phyloP scores from a whole-genome alignment of 2,113 vertebrate species.

The Pristiophorus japonicus region DNA sequence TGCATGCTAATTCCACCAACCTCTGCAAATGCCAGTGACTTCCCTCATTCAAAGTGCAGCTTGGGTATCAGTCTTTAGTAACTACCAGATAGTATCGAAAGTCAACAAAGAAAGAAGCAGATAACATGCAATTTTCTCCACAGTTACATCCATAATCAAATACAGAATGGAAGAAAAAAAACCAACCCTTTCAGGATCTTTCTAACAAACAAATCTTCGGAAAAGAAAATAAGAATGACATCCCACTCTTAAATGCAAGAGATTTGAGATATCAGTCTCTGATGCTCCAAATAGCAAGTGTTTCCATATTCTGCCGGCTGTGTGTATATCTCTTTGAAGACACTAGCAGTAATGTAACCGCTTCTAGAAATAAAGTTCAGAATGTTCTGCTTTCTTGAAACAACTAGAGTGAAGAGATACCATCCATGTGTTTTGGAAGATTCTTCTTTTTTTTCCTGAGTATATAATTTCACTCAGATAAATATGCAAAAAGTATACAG shows the following conservation, averaged over 20 bases:
- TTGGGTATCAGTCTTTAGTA: not conserved
- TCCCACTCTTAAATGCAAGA: not conserved
- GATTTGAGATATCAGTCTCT: not conserved
- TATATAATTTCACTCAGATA: not conserved
- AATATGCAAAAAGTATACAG: not conserved
- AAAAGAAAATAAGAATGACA: not conserved
- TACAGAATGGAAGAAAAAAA: not conserved
- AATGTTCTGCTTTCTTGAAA: not conserved
- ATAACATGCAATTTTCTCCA: not conserved
- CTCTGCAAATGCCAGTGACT: constrained; percentile 46
- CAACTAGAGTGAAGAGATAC: not conserved
- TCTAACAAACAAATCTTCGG: not conserved
- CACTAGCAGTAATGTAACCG: not conserved
- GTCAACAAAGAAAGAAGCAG: not conserved
- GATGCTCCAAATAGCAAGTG: not conserved
- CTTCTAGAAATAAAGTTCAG: not conserved
- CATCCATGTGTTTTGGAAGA: not conserved
- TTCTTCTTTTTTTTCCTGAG: not conserved
- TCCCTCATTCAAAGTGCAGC: not conserved
- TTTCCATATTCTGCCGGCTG: not conserved
- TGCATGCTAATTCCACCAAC: constrained; percentile 74
- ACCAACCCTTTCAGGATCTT: not conserved
- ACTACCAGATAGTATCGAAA: not conserved
- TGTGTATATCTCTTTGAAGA: not conserved
- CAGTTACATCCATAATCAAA: constrained; percentile 6